Evolutionary conservation across 1,140 invertebrate species (phyloP), one percentile per base, ranked within the genome.

Genomic region (Drosophila murphyi): DNA sequence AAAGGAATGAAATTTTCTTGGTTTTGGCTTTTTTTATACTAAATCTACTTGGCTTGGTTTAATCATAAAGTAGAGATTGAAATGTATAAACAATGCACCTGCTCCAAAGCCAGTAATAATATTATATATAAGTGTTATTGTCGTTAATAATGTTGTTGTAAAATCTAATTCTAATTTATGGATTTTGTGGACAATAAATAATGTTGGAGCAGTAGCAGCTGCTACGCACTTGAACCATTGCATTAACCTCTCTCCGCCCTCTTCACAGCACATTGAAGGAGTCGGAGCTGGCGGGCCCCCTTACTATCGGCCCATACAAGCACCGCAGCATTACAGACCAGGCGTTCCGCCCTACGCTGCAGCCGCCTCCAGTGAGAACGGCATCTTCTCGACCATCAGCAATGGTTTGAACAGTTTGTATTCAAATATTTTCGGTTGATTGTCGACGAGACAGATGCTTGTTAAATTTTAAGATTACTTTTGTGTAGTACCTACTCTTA

Each of bases 381-480:
- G 96, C 28, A 95, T 97, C 64, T 95, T 97, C 79, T 95, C 96
- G 43, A 95, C 96, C 37, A 95, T 97, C 78, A 96, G 95, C 81
- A 96, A 94, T 80, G 95, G 96, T 6, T 95, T 97, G 76, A 96
- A 96, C 79, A 96, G 94, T 77, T 93, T 97, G 72, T 95, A 96
- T 39, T 95, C 93, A 63, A 96, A 96, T 85, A 94, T 96, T 77
- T 96, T 96, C 80, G 96, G 96, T 79, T 96, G 54, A 92, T 29
- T 54, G 41, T 7, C 39, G 4, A 28, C 10, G n/a, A 5, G 47
- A 8, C 32, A 57, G 50, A 47, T 57, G 29, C 45, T 59, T n/a
- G 35, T 45, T 54, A 59, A 54, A 59, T 32, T 47, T 7, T 64
- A 75, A 64, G 52, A 41, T 64, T 47, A 43, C 63, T 43, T 75